A percentile compares a stretch with the other conserved stretches of the same genome.
These are phyloP conservation scores for Alloscopus bannaensis DNA, from an alignment of 2,888 invertebrate species.

Conservation along the genomic window DNA sequence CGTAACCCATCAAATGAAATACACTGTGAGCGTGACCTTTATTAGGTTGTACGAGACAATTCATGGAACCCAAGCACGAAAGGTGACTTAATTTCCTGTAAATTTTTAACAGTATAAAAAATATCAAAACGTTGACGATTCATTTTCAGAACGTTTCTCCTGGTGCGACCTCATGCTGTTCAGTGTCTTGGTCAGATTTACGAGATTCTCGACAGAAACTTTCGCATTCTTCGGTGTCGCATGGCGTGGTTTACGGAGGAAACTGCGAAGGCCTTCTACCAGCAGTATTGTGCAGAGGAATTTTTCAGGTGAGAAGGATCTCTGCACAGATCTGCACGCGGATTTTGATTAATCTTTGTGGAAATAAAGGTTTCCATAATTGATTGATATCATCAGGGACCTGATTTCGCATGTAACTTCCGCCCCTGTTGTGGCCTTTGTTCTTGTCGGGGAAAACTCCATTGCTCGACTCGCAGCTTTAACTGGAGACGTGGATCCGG, in stretches of 20 bases:
- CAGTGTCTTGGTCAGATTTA: conserved; percentile 85
- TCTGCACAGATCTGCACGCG: neutral
- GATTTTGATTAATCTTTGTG: neutral
- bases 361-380: conserved; percentile 5
- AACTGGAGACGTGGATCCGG: conserved; percentile 80
- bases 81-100: neutral
- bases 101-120: conserved; percentile 1
- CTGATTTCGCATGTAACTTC: conserved; percentile 82
- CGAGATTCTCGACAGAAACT: conserved; percentile 79
- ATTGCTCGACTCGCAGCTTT: conserved; percentile 79
- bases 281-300: conserved; percentile 70
- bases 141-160: conserved; percentile 82
- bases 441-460: conserved; percentile 84
- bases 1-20: too few relatives aligned
- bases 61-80: conserved; percentile 73
- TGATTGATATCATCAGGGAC: conserved; percentile 78
- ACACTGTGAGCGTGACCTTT: too few relatives aligned
- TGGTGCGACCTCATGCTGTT: conserved; percentile 86
- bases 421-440: conserved; percentile 83
- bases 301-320: conserved; percentile 20
- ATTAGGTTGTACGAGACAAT: conserved; percentile 74
- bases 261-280: conserved; percentile 82
- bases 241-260: conserved; percentile 83
- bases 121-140: too few relatives aligned
- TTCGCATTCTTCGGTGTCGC: conserved; percentile 82